Evolutionary conservation across 2,797 vertebrate genomes (phyloP), one percentile per base, ranked within the genome.

Genomic region (Enteromius viviparus): DNA sequence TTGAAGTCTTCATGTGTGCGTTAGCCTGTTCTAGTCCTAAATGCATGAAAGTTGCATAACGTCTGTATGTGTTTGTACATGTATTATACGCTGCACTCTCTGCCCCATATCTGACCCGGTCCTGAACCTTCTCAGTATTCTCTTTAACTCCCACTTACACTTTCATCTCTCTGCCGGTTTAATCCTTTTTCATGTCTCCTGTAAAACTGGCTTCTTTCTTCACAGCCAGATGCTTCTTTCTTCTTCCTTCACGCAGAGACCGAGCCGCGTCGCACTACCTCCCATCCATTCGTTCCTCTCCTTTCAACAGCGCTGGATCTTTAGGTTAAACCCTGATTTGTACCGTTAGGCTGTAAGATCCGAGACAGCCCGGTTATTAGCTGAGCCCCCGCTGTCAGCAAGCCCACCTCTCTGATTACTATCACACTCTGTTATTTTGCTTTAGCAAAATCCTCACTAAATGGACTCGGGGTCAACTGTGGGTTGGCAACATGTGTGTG

Each of bases 301-400:
- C 86, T 84, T 84, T 83, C 45, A 85, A 17, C 55, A 32, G 78
- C 23, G 26, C 23, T 80, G 78, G 86, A 77, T 86, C 89, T 86
- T 82, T 70, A 34, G 89, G 90, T 93, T 91, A 90, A 91, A 81
- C 86, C 87, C 4, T 77, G 89, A 92, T 93, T 91, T 90, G 88
- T 78, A 88, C 72, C 45, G 58, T 76, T 82, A 81, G 87, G 87
- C 91, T 86, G 82, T 55, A 17, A 81, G 81, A 81, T 87, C 89
- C 85, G 21, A 86, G 75, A 68, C 76, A 66, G 40, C 42, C 70
- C 66, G 66, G 83, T 83, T 87, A 85, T 89, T 87, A 86, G 78
- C 47, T 32, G 71, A 83, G 49, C 66, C 83, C 86, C 86, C 26
- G 69, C 75, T 77, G 84, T 87, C 71, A 82, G 70, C 66, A 64